phyloP scores from a whole-genome alignment of 1,140 invertebrate species.

The Hylaeus volcanicus region DNA sequence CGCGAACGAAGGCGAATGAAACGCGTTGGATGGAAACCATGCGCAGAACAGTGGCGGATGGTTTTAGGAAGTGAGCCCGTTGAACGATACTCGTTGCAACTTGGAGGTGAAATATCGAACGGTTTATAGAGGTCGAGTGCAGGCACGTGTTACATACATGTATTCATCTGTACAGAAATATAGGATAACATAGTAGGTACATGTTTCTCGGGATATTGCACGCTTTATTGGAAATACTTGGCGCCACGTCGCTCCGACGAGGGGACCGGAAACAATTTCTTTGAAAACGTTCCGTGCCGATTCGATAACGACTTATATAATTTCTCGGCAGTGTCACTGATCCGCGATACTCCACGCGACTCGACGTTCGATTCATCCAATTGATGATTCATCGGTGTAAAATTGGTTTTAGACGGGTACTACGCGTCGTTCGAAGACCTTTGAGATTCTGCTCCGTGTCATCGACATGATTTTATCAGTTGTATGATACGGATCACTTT shows the following conservation, averaged over 20 bases:
- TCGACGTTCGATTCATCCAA: too few species aligned
- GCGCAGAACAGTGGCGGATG: background rate
- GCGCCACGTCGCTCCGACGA: background rate
- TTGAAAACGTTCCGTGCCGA: background rate
- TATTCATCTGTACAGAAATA: conserved; percentile 14
- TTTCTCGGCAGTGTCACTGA: too few species aligned
- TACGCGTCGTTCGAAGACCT: too few species aligned
- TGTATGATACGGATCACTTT: too few species aligned
- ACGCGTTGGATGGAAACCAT: background rate
- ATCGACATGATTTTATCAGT: too few species aligned
- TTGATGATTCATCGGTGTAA: too few species aligned
- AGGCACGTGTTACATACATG: conserved; percentile 28
- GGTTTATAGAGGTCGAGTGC: conserved; percentile 64
- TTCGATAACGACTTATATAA: background rate
- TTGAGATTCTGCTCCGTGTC: too few species aligned
- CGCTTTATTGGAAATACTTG: conserved; percentile 43
- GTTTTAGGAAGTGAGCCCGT: conserved; percentile 1
- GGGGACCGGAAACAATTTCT: background rate
- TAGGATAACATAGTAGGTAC: background rate
- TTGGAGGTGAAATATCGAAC: conserved; percentile 61
- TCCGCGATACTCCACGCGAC: too few species aligned
- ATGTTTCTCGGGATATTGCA: conserved; percentile 14
- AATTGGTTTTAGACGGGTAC: too few species aligned
- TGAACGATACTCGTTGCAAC: conserved; percentile 46
- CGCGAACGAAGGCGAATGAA: background rate